Percentiles rank a stretch among this genome's conserved stretches.
Conservation (phyloP, 2,113 vertebrate genomes). For the Oryzias curvinotus region DNA sequence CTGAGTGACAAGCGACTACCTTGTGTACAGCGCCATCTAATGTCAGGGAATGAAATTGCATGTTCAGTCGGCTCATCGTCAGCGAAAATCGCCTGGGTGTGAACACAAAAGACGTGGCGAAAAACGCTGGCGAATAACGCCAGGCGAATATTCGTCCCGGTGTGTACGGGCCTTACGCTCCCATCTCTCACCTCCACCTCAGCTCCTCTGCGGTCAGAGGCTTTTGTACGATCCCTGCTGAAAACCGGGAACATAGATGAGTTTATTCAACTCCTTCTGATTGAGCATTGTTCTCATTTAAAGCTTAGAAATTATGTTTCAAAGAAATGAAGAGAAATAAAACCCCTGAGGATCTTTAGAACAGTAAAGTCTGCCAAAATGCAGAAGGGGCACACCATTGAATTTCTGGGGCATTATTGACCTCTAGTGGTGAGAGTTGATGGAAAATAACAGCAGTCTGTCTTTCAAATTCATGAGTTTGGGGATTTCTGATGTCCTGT, state of each 20-base stretch:
- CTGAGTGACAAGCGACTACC: no score
- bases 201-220: neutral
- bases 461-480: no score
- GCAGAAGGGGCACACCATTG: neutral
- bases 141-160: no score
- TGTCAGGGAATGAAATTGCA: no score
- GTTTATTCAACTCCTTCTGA: neutral
- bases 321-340: neutral
- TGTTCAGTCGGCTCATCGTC: no score
- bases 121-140: no score
- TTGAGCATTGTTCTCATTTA: neutral
- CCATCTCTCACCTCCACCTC: conserved; percentile 5
- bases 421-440: conserved; percentile 58
- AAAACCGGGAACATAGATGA: neutral
- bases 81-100: no score
- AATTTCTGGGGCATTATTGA: conserved; percentile 60
- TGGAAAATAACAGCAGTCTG: neutral
- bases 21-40: no score
- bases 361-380: neutral
- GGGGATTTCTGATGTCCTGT: no score
- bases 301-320: neutral
- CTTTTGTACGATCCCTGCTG: conserved; percentile 13
- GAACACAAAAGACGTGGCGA: no score
- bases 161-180: no score
- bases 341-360: neutral